Evolutionary conservation across 2,113 vertebrate genomes (phyloP).

Genomic region (Peromyscus maniculatus): DNA sequence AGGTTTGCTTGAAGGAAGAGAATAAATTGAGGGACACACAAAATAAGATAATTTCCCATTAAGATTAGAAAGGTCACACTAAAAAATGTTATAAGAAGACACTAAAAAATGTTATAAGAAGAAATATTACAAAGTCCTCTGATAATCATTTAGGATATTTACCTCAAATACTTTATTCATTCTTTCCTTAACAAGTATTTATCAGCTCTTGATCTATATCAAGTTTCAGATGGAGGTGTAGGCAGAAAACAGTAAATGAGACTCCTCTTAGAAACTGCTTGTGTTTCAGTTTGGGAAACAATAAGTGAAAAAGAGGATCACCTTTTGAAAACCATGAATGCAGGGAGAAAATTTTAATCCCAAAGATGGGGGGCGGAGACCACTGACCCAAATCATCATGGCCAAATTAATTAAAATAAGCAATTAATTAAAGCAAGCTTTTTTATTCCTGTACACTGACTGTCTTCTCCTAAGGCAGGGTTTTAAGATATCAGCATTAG

Average conservation of each 20-base stretch:
- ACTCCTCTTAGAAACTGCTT: neutral
- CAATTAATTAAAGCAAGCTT: neutral
- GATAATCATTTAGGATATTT: neutral
- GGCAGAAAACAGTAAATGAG: constrained; percentile 22
- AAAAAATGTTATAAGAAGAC: neutral
- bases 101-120: neutral
- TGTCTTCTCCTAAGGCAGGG: neutral
- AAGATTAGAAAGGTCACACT: neutral
- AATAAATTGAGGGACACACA: neutral
- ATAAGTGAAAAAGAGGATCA: neutral
- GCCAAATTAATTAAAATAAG: neutral
- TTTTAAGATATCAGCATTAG: neutral
- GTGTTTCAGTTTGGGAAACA: neutral
- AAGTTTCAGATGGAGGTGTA: neutral
- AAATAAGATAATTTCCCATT: neutral
- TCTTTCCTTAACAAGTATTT: constrained; percentile 42
- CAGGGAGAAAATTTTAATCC: neutral
- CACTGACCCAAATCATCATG: neutral
- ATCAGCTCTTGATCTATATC: neutral
- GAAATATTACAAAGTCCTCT: neutral
- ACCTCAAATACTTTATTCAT: constrained; percentile 38
- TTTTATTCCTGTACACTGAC: neutral
- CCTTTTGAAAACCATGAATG: constrained; percentile 30
- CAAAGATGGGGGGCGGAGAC: neutral
- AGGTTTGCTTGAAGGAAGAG: neutral